Base-by-base conservation (phyloP, 2,797 vertebrate species). In the Halcyon chelicuti region DNA sequence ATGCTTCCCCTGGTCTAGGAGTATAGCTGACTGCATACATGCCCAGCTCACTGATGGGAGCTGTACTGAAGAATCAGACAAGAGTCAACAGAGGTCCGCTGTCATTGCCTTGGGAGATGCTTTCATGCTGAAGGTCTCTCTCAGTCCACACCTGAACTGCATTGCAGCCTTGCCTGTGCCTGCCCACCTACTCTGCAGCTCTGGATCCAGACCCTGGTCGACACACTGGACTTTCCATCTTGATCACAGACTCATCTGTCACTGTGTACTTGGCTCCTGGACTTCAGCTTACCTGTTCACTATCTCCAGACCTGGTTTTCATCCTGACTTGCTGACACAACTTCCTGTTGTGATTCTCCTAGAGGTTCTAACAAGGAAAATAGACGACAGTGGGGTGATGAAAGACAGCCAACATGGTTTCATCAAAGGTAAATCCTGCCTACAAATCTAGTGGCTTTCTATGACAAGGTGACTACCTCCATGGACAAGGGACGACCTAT, bases 71-170 rank as follows among this genome's bases (percentile, higher is more conserved):
- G 55, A 79, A 55, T 55, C 3, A 17, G 47, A 14, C 8, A 52
- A 4, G 40, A 10, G 4, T n/a, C 47, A n/a, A 3, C 10, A n/a
- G 2, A 22, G 4, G 10, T 15, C 13, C 8, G 4, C 6, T 46
- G 10, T n/a, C 25, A 25, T 60, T 90, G n/a, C 8, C 23, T 40
- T 42, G 26, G 65, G 18, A 81, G 18, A 7, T 58, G 20, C 21
- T 25, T 52, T 54, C 12, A 19, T 9, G 11, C 9, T 17, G 26
- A 74, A 72, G 29, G 4, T 67, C 31, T 70, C 39, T 55, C 22
- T 25, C 13, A 17, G 7, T 61, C 46, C 17, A 1, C n/a, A 81
- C 2, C 12, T 46, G 47, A 57, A 47, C 35, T 67, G 25, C 7
- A 8, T 16, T 47, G 22, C 31, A 85, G 33, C 18, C 15, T 7